A percentile compares a stretch with the other conserved stretches of the same genome.
Evolutionary conservation across 2,888 invertebrate genomes (phyloP).

Genomic region (Cosmopolites sordidus): DNA sequence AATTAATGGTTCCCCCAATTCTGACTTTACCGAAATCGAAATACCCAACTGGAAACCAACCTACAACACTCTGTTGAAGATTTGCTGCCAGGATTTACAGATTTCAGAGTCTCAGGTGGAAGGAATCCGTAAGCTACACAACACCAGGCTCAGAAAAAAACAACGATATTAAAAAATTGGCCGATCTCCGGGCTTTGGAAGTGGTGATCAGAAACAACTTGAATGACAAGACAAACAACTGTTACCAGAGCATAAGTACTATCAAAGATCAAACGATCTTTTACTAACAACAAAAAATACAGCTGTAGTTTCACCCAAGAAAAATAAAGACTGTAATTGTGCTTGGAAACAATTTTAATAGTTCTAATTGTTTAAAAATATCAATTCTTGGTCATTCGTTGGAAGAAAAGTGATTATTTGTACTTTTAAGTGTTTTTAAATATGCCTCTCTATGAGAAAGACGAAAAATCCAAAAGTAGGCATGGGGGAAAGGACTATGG

Average conservation of each 20-base stretch:
- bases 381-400: background rate
- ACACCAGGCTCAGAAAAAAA: constrained; percentile 63
- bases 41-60: constrained; percentile 54
- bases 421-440: constrained; percentile 32
- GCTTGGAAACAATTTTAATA: constrained; percentile 1
- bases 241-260: constrained; percentile 56
- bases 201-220: constrained; percentile 49
- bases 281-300: constrained; percentile 44
- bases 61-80: constrained; percentile 53
- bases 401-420: background rate
- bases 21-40: constrained; percentile 65
- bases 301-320: constrained; percentile 1
- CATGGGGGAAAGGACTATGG: constrained; percentile 55
- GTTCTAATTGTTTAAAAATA: background rate
- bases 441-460: constrained; percentile 89
- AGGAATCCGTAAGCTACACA: constrained; percentile 61
- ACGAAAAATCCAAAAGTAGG: constrained; percentile 67
- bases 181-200: constrained; percentile 61
- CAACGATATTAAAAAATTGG: constrained; percentile 59
- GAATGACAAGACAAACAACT: constrained; percentile 46
- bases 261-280: constrained; percentile 59
- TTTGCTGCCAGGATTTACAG: constrained; percentile 60
- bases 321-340: constrained; percentile 7
- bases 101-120: constrained; percentile 51
- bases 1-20: constrained; percentile 56